A percentile compares a stretch with the other conserved stretches of the same genome.
These are phyloP conservation scores for Conomelus anceps DNA, from an alignment of 2,888 invertebrate species.

Conservation along the genomic window DNA sequence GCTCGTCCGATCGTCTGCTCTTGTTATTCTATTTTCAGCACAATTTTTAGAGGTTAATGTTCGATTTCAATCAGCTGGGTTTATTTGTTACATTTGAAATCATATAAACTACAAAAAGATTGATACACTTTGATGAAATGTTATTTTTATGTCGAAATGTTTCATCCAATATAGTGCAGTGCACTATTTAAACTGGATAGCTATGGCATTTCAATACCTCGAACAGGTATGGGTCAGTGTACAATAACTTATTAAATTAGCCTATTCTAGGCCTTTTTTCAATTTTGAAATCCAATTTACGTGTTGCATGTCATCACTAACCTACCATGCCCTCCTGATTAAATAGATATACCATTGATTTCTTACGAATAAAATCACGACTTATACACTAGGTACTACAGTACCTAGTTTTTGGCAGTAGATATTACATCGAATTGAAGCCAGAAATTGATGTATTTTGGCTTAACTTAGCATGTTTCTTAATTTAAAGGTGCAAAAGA, in stretches of 20 bases:
- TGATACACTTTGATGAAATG: not conserved
- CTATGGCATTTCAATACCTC: not conserved
- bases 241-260: not conserved
- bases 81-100: not conserved
- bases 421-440: not conserved
- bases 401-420: not conserved
- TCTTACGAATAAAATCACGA: no score
- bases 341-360: no score
- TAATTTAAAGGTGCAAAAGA: not conserved
- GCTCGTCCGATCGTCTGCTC: not conserved
- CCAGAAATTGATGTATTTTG: not conserved
- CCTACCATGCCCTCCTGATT: not conserved
- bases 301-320: not conserved
- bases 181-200: not conserved
- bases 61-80: conserved; percentile 2
- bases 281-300: not conserved
- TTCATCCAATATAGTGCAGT: not conserved
- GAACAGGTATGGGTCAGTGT: not conserved
- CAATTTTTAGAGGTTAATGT: not conserved
- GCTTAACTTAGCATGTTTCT: not conserved
- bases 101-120: not conserved
- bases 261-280: no score
- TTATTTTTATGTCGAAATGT: not conserved
- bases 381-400: no score
- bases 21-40: not conserved